Evolutionary conservation across 2,113 vertebrate genomes (phyloP).

Genomic region (Perca fluviatilis): DNA sequence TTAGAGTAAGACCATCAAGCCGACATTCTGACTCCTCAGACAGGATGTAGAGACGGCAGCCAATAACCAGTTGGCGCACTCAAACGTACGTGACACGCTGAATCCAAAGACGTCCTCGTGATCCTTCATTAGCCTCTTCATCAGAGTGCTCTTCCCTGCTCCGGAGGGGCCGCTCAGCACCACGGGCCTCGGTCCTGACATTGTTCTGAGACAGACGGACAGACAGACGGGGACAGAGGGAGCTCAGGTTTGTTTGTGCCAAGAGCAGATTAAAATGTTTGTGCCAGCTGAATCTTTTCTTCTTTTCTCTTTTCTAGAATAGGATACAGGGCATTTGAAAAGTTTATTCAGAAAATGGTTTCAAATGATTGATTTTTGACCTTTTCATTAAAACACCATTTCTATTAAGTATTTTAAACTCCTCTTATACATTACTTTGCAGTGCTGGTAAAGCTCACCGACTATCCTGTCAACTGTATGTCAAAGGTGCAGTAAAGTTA

Average conservation of each 20-base stretch:
- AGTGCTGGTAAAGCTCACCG: constrained; percentile 11
- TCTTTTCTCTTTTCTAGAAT: neutral
- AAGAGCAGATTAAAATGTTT: neutral
- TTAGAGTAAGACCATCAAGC: neutral
- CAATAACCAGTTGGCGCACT: neutral
- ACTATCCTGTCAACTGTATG: constrained; percentile 34
- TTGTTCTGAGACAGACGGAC: constrained; percentile 71
- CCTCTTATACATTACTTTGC: neutral
- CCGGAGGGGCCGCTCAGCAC: constrained; percentile 96
- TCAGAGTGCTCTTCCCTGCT: constrained; percentile 96
- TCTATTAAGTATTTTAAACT: neutral
- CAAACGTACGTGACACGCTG: constrained; percentile 95
- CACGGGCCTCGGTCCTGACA: constrained; percentile 94
- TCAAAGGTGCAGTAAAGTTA: constrained; percentile 52
- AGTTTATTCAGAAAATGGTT: neutral
- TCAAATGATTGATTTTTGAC: neutral
- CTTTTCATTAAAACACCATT: neutral
- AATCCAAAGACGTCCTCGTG: constrained; percentile 93
- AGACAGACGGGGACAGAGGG: neutral
- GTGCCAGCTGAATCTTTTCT: neutral
- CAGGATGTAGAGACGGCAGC: neutral
- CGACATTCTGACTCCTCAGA: neutral
- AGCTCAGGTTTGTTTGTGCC: neutral
- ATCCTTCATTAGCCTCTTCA: constrained; percentile 92
- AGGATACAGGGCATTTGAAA: neutral